phyloP scores from a whole-genome alignment of 2,113 vertebrate genomes.

The Chaetodon trifascialis region DNA sequence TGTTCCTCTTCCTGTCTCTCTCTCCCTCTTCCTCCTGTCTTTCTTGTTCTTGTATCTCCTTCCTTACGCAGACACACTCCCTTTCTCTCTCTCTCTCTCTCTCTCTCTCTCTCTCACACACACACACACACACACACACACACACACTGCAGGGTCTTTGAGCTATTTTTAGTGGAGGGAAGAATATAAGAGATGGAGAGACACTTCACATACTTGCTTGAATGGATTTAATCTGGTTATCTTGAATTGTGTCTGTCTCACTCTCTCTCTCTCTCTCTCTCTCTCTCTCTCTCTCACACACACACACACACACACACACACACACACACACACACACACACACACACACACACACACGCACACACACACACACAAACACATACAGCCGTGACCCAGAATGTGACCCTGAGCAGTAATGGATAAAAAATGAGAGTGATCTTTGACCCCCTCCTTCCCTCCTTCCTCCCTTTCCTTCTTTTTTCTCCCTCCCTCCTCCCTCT shows the following conservation, averaged over 20 bases:
- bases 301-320: constrained; percentile 46
- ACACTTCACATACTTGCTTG: neutral
- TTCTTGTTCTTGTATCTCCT: neutral
- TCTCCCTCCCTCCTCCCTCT: constrained; percentile 21
- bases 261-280: neutral
- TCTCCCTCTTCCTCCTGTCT: neutral
- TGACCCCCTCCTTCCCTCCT: constrained; percentile 61
- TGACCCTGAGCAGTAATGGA: constrained; percentile 78
- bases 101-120: constrained; percentile 7
- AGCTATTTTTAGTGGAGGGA: constrained; percentile 44
- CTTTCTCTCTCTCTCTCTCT: neutral
- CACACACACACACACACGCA: constrained; percentile 25
- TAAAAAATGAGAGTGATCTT: constrained; percentile 81
- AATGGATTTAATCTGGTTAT: constrained; percentile 29
- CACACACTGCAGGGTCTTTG: neutral
- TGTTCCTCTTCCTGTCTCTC: neutral
- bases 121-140: constrained; percentile 33
- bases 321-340: constrained; percentile 32
- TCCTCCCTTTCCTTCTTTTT: constrained; percentile 7
- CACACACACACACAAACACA: constrained; percentile 51
- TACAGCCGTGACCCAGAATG: constrained; percentile 64
- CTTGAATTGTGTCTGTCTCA: no score
- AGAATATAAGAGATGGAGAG: neutral
- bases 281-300: no score
- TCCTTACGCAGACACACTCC: neutral